Evolutionary conservation across 2,888 invertebrate species (phyloP).

Genomic region (Ormyrus rosae): DNA sequence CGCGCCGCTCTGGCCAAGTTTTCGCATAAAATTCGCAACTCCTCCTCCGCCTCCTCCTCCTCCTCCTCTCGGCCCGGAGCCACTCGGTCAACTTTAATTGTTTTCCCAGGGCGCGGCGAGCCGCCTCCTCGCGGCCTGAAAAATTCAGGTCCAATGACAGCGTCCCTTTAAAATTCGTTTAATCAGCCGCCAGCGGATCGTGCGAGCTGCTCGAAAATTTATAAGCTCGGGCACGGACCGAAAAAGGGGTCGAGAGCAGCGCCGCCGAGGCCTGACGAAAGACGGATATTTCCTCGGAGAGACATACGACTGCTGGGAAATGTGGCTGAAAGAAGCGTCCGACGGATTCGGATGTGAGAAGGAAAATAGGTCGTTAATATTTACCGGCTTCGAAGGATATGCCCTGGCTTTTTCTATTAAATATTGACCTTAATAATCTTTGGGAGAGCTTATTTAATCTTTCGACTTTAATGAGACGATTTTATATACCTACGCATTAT

Average conservation of each 20-base stretch:
- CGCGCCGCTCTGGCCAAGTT: constrained; percentile 10
- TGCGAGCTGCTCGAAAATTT: constrained; percentile 1
- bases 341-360: too few relatives aligned
- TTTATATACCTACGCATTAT: too few relatives aligned
- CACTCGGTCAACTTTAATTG: constrained; percentile 46
- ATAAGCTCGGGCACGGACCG: neutral
- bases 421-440: too few relatives aligned
- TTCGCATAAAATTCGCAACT: constrained; percentile 43
- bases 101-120: constrained; percentile 12
- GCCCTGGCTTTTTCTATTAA: too few relatives aligned
- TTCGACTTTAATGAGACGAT: too few relatives aligned
- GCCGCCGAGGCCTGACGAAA: neutral
- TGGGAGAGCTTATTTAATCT: too few relatives aligned
- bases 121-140: constrained; percentile 1
- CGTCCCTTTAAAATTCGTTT: constrained; percentile 34
- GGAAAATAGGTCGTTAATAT: too few relatives aligned
- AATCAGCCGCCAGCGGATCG: constrained; percentile 11
- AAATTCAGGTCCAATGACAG: constrained; percentile 36
- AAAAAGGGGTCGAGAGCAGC: constrained; percentile 47
- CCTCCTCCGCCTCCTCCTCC: neutral
- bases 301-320: neutral
- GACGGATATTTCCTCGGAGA: constrained; percentile 47
- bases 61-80: neutral
- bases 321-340: too few relatives aligned
- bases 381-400: too few relatives aligned